Evolutionary conservation across 2,113 vertebrate species (phyloP), one percentile per base, ranked within the genome.

Genomic region (Ursus arctos): DNA sequence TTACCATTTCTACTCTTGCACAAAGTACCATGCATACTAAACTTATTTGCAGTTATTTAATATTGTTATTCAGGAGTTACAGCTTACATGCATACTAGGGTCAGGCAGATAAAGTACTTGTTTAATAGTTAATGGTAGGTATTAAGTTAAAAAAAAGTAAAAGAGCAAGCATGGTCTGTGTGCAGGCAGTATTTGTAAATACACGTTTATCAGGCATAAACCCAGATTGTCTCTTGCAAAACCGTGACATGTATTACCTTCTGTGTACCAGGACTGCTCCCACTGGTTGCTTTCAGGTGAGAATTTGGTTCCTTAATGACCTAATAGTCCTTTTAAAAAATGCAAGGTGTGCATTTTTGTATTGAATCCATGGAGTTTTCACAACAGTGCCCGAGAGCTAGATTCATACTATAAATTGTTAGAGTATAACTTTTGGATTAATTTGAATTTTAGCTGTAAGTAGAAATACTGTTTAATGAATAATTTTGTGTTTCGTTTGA

Each of bases 401-500:
- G 61, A 43, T 95, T 86, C 18, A 49, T 86, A 22, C 1, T 72
- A 0, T 26, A 65, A 18, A 33, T 26, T 92, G 6, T 72, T 93
- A 65, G 12, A 26, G 9, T 92, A 79, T 89, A 92, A 71, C 16
- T 86, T 96, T 81, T 61, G 28, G 43, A 47, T 97, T 4, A 33
- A 83, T 87, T 71, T 95, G 18, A 90, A 67, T 69, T 82, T 82
- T 67, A 92, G 26, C 40, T 55, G 6, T 95, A 90, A 94, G 43
- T 82, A 40, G 55, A 55, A 71, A 72, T 88, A n/a, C 10, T 91
- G 7, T 83, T 85, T 71, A 74, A n/a, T 76, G 24, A 91, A 88
- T 36, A 19, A 65, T 88, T 72, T 81, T 95, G 24, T 80, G 24
- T 95, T 91, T 80, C 10, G 74, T 94, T 82, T 97, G 87, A 94